Percentiles rank a stretch among this genome's conserved stretches.
Conservation (phyloP, 1,140 invertebrate species). For the Heliconius nattereri region DNA sequence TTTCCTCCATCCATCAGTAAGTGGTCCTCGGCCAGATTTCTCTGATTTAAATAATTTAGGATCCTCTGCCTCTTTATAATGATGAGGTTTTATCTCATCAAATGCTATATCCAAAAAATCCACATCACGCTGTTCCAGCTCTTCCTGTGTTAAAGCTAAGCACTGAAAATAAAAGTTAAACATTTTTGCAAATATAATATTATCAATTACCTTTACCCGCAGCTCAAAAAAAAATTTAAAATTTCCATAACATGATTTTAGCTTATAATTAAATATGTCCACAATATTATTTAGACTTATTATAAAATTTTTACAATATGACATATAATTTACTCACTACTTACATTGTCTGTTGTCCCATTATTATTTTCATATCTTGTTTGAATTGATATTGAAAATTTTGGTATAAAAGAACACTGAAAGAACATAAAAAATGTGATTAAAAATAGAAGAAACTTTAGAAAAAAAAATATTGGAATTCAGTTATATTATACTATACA, state of each 20-base stretch:
- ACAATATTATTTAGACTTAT: neutral
- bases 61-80: conserved; percentile 95
- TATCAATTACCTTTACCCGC: no score
- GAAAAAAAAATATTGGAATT: neutral
- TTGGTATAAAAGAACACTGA: conserved; percentile 96
- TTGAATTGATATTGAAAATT: conserved; percentile 92
- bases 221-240: neutral
- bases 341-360: conserved; percentile 94
- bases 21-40: conserved; percentile 91
- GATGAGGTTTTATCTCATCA: conserved; percentile 91
- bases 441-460: neutral
- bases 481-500: no score
- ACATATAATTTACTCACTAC: conserved; percentile 36
- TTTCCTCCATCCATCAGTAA: conserved; percentile 91
- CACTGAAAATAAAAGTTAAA: conserved; percentile 82
- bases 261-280: no score
- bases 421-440: conserved; percentile 51
- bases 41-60: conserved; percentile 91
- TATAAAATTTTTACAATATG: no score
- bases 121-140: conserved; percentile 87
- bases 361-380: conserved; percentile 95
- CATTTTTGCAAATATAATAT: no score
- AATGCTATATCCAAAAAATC: conserved; percentile 94
- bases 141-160: conserved; percentile 87
- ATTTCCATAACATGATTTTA: no score